Percentiles rank a stretch among this genome's conserved stretches.
phyloP scores from a whole-genome alignment of 2,888 invertebrate species.

The Erebia epiphron region DNA sequence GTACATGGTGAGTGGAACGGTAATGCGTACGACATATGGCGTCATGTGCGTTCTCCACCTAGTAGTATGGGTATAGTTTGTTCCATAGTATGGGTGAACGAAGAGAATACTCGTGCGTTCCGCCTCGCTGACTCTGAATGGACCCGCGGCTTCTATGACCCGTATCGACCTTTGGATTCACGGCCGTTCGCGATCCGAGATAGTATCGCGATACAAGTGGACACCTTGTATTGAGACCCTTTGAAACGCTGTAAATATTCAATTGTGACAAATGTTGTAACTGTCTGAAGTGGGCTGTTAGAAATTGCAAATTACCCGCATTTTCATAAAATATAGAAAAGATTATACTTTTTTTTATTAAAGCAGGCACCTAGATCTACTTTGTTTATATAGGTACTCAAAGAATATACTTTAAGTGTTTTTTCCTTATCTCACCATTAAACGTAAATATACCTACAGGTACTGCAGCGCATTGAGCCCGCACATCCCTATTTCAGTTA shows the following conservation, averaged over 20 bases:
- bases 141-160: slow-evolving; percentile 60
- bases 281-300: slow-evolving; percentile 27
- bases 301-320: slow-evolving; percentile 55
- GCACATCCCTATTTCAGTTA: not conserved
- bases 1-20: slow-evolving; percentile 57
- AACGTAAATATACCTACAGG: too few species aligned
- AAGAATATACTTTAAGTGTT: too few species aligned
- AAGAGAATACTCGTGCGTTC: slow-evolving; percentile 49
- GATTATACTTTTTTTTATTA: not conserved
- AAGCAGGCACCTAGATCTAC: too few species aligned
- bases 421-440: too few species aligned
- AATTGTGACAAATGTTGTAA: slow-evolving; percentile 54
- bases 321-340: slow-evolving; percentile 37
- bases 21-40: slow-evolving; percentile 80
- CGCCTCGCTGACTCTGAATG: slow-evolving; percentile 65
- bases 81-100: slow-evolving; percentile 45
- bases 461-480: too few species aligned
- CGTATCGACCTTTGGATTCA: slow-evolving; percentile 65
- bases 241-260: slow-evolving; percentile 28
- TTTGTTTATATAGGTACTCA: too few species aligned
- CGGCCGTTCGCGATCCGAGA: slow-evolving; percentile 51
- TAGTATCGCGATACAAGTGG: slow-evolving; percentile 66
- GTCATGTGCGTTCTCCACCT: slow-evolving; percentile 51
- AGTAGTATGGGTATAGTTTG: slow-evolving; percentile 40
- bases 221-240: slow-evolving; percentile 37